These are phyloP conservation scores for Malurus leucopterus DNA, from an alignment of 2,797 vertebrate genomes.

Conservation along the genomic window DNA sequence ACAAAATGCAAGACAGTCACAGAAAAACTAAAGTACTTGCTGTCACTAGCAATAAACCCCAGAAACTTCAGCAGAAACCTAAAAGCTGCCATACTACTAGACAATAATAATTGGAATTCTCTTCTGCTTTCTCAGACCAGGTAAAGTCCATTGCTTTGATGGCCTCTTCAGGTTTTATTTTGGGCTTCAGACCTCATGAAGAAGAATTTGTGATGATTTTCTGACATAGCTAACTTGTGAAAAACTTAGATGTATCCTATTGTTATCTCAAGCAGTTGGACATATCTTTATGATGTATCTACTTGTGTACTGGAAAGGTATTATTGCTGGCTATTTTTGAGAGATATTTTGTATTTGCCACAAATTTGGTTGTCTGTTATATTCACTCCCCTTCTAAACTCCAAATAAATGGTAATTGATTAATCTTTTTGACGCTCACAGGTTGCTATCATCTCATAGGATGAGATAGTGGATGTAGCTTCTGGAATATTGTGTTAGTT, in stretches of 20 bases:
- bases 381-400: background rate
- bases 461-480: constrained; percentile 21
- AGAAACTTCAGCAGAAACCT: background rate
- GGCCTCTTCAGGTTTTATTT: background rate
- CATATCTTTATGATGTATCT: background rate
- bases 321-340: background rate
- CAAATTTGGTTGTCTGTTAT: background rate
- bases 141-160: background rate
- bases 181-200: background rate
- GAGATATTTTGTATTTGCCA: background rate
- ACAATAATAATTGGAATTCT: background rate
- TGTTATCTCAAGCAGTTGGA: background rate
- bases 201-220: background rate
- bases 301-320: background rate
- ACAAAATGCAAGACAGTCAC: constrained; percentile 2
- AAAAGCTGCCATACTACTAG: background rate
- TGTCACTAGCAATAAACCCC: background rate
- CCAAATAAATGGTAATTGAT: background rate
- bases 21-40: background rate
- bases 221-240: background rate
- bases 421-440: background rate
- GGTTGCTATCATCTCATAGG: constrained; percentile 1
- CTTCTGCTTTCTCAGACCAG: background rate
- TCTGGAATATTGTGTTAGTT: constrained; percentile 27
- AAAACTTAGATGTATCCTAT: background rate